Evolutionary conservation across 2,113 vertebrate species (phyloP).

Genomic region (Chloebia gouldiae): DNA sequence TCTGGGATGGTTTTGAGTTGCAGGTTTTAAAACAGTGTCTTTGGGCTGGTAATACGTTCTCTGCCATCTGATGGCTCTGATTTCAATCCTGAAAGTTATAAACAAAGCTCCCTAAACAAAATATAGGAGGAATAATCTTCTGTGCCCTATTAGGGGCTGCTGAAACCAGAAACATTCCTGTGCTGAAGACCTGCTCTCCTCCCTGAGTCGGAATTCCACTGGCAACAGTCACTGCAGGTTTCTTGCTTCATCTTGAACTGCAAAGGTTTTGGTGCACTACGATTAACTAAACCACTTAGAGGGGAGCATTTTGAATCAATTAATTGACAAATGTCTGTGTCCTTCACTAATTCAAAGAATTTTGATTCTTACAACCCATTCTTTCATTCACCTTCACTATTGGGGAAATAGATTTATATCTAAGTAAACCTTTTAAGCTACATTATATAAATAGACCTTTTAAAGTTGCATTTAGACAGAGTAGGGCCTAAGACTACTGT

Average conservation of each 20-base stretch:
- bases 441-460: neutral
- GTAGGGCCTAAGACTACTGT: neutral
- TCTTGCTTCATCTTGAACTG: neutral
- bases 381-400: neutral
- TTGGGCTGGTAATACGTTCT: rapidly evolving
- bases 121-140: neutral
- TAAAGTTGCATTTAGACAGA: neutral
- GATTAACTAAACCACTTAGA: neutral
- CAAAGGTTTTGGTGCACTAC: neutral
- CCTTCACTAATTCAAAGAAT: neutral
- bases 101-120: neutral
- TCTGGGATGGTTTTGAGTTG: neutral
- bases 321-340: neutral
- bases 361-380: neutral
- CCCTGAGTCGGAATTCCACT: rapidly evolving
- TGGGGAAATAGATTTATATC: neutral
- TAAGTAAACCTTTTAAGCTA: neutral
- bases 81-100: neutral
- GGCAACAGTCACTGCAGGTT: neutral
- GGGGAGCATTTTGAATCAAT: neutral
- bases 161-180: neutral
- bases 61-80: neutral
- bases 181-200: neutral
- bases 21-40: neutral
- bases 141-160: neutral